Conservation (phyloP, 2,797 vertebrate species). For the Anabacerthia variegaticeps region DNA sequence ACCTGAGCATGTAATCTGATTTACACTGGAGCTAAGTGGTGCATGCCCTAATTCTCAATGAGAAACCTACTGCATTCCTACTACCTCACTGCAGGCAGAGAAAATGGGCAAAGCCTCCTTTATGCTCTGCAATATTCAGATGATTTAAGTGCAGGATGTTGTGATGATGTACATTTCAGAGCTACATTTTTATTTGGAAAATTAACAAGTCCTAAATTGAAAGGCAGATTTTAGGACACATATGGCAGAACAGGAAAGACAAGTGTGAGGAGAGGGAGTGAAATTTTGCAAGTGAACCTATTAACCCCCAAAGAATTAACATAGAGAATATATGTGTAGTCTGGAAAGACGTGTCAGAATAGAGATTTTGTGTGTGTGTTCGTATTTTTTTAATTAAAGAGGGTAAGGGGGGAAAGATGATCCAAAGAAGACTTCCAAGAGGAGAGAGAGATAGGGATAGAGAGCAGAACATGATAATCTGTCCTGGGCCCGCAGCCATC, state of each 20-base stretch:
- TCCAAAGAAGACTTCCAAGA: background rate
- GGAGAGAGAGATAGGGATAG: background rate
- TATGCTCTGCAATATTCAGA: background rate
- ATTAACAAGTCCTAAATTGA: conserved; percentile 51
- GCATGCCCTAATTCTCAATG: background rate
- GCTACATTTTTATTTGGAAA: conserved; percentile 31
- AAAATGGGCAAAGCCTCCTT: background rate
- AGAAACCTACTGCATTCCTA: background rate
- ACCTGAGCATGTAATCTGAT: background rate
- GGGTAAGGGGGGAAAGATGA: background rate
- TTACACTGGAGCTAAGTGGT: background rate
- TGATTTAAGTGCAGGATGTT: background rate
- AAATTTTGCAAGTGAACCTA: conserved; percentile 60
- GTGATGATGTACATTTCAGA: background rate
- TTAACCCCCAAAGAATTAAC: conserved; percentile 48
- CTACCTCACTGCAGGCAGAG: background rate
- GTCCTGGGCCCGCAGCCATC: conserved; percentile 49
- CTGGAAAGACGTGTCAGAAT: conserved; percentile 43
- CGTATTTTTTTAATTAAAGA: conserved; percentile 15
- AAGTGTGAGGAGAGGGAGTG: conserved; percentile 62
- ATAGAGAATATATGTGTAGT: conserved; percentile 49
- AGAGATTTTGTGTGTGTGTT: background rate
- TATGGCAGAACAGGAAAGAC: conserved; percentile 56
- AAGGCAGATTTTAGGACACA: conserved; percentile 65
- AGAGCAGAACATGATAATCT: background rate